Conservation (phyloP, 2,888 invertebrate genomes). For the Silvanus unidentatus region DNA sequence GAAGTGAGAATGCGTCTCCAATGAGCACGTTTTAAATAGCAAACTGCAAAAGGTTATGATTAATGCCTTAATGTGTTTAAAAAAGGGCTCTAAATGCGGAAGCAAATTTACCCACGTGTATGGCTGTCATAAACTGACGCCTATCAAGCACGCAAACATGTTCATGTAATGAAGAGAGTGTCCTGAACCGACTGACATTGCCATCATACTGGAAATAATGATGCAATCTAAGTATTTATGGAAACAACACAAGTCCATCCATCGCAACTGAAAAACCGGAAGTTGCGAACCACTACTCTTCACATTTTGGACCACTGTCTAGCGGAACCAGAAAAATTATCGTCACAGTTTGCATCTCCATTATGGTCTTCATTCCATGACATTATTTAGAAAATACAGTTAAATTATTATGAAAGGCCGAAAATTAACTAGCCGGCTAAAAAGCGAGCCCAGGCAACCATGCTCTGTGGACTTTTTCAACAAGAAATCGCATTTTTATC, state of each 20-base stretch:
- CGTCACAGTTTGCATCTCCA: slow-evolving; percentile 19
- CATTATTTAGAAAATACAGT: slow-evolving; percentile 22
- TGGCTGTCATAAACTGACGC: slow-evolving; percentile 20
- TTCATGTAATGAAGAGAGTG: slow-evolving; percentile 2
- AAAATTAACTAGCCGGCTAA: not conserved
- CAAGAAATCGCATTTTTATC: too few species aligned
- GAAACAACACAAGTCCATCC: slow-evolving; percentile 1
- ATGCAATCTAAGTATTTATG: not conserved
- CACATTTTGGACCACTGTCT: slow-evolving; percentile 18
- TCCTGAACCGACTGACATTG: slow-evolving; percentile 6
- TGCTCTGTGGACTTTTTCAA: too few species aligned
- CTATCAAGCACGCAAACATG: slow-evolving; percentile 20
- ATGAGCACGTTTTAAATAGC: too few species aligned
- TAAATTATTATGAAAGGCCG: slow-evolving; percentile 14
- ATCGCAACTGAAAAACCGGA: slow-evolving; percentile 13
- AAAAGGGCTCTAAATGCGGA: not conserved
- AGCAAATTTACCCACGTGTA: slow-evolving; percentile 12
- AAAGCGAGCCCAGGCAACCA: too few species aligned
- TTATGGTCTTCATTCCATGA: slow-evolving; percentile 13
- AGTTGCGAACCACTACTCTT: slow-evolving; percentile 16
- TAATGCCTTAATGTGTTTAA: not conserved
- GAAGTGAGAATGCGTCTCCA: too few species aligned
- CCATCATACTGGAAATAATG: slow-evolving; percentile 5
- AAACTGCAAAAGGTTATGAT: too few species aligned
- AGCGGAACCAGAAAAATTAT: slow-evolving; percentile 25